Evolutionary conservation across 92 coral and sea anemone genomes (phyloP), one percentile per base, ranked within the genome.

Genomic region (Epizoanthus ramosus): DNA sequence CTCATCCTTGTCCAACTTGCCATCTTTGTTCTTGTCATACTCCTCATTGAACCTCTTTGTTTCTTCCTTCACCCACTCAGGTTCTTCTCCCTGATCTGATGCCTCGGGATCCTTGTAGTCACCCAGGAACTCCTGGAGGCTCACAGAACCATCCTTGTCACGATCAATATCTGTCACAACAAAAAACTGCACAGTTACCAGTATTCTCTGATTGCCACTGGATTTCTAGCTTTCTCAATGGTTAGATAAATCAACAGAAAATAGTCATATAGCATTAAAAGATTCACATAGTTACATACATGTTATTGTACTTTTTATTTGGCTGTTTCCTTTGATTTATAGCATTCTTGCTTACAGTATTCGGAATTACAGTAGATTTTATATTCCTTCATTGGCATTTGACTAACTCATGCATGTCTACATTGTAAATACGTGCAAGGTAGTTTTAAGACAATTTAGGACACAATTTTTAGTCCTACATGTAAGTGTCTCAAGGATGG

Each of bases 1-100:
- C 85, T 95, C 98, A 1, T 83, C 90, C 66, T 90, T 88, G 87
- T 93, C 93, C 58, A 95, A 92, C 75, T 91, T 94, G 57, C 98
- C 98, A 85, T 95, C 98, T 19, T 92, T 86, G 88, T 91, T 91
- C 72, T 93, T 95, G 86, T 95, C 98, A 70, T 93, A 88, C 65
- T 95, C 98, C 45, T 95, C 93, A 10, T 92, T 84, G 85, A 95
- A 95, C 45, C 92, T 73, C 69, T 95, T 89, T 0, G 93, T 91
- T 66, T 95, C 98, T 59, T 95, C 98, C 61, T 88, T 88, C 53
- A 93, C 98, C 99, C 98, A 97, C 33, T 97, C 98, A 3, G 98
- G 99, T 14, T 92, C 93, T 0, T 90, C 93, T 31, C 76, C 87
- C 19, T 85, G 79, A 19, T 85, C 92, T 7, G 66, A 54, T 0